Evolutionary conservation across 2,113 vertebrate genomes (phyloP).

Genomic region (Dinomys branickii): DNA sequence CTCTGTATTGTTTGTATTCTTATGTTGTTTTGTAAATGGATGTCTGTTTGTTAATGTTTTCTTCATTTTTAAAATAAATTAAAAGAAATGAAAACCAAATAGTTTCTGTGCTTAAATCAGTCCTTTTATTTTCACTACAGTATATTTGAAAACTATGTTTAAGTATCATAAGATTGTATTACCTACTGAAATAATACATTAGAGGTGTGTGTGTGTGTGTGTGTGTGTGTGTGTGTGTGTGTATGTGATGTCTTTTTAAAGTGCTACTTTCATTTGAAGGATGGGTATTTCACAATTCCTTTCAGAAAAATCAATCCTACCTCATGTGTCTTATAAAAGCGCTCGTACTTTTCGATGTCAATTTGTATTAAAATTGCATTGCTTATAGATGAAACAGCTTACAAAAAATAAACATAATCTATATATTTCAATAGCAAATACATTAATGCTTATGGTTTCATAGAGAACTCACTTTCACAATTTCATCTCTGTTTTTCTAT

Average conservation of each 20-base stretch:
- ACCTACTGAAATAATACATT: background rate
- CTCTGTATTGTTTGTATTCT: too few species aligned
- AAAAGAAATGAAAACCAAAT: constrained; percentile 28
- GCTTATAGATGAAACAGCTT: background rate
- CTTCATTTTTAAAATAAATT: too few species aligned
- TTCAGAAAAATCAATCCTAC: background rate
- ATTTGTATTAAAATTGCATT: background rate
- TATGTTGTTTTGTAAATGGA: too few species aligned
- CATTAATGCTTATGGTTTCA: background rate
- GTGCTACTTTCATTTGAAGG: background rate
- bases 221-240: background rate
- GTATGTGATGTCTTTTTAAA: too few species aligned
- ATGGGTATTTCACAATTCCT: background rate
- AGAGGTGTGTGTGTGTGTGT: background rate
- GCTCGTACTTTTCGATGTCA: background rate
- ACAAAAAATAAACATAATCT: background rate
- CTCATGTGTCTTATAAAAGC: background rate
- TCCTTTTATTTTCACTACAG: background rate
- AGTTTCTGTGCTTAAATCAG: background rate
- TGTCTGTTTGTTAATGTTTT: too few species aligned
- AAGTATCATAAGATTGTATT: background rate
- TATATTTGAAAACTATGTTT: background rate
- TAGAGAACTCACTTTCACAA: background rate
- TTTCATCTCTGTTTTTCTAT: background rate
- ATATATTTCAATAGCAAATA: background rate